Evolutionary conservation across 2,888 invertebrate species (phyloP), one percentile per base, ranked within the genome.

Genomic region (Cerastis leucographa): DNA sequence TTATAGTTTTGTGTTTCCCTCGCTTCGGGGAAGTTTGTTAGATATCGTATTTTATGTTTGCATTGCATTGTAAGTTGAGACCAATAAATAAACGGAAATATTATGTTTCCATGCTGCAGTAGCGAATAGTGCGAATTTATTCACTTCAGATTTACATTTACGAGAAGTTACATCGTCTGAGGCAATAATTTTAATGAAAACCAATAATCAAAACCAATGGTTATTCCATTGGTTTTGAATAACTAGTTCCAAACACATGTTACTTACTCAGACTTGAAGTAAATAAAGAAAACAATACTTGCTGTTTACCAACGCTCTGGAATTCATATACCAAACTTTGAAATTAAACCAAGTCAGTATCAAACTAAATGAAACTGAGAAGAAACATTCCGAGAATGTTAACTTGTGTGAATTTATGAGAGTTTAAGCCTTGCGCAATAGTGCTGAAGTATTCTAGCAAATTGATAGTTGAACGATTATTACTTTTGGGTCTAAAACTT

Each of bases 1-100:
- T 86, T 86, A 90, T 89, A 80, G 88, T 89, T 88, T 83, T 78
- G 79, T 67, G 82, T 81, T 84, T 79, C 86, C 80, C 78, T 80
- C 65, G 77, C 73, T 74, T 76, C 29, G 22, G 51, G 66, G 69
- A 76, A 74, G 76, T 81, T 75, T 80, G 66, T 74, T 77, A 61
- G 56, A 83, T 66, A 72, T 75, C 61, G 35, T 84, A 79, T 69
- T 74, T 77, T 81, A 74, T 81, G 67, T 76, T 79, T 76, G 69
- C 77, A 64, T 77, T 76, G 35, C 66, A 76, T 83, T 83, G 78
- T 62, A 78, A 71, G 40, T 83, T 83, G 17, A 65, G 29, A 59
- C 25, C 46, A 62, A 78, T 85, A 81, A 85, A 82, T 85, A 85
- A 73, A 62, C 62, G 71, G 35, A 40, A 65, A 77, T 73, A 81